Conservation (phyloP, 2,113 vertebrate genomes). For the Tachysurus vachellii region DNA sequence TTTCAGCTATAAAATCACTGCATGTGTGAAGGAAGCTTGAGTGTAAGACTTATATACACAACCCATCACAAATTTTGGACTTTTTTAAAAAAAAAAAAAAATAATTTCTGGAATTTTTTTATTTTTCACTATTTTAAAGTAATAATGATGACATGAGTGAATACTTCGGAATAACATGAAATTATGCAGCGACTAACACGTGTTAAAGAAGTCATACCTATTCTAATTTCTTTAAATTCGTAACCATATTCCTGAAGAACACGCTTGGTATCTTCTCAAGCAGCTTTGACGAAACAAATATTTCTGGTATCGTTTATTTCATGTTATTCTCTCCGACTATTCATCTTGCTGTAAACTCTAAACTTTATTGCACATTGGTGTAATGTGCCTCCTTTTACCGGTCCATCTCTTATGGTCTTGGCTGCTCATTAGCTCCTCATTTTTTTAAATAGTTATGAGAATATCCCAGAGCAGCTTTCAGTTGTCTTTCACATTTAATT, state of each 20-base stretch:
- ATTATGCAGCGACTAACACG: not conserved
- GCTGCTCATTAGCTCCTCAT: not conserved
- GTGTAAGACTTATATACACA: not conserved
- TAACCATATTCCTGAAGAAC: not conserved
- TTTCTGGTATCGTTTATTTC: not conserved
- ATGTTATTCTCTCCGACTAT: not conserved
- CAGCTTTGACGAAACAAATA: no score
- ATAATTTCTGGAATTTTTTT: not conserved
- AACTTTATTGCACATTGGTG: not conserved
- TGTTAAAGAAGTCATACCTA: not conserved
- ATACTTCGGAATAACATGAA: not conserved
- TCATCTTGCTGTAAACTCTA: not conserved
- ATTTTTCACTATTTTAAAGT: not conserved
- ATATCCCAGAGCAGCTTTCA: constrained; percentile 13
- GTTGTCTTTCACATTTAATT: constrained; percentile 3
- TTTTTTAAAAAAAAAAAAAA: no score
- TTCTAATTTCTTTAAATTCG: not conserved
- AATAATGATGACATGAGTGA: not conserved
- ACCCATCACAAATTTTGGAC: not conserved
- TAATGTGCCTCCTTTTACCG: not conserved
- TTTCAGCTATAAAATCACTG: no score
- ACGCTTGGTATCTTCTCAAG: not conserved
- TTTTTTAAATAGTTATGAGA: constrained; percentile 14
- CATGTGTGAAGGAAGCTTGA: no score
- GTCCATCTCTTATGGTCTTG: not conserved